Conservation (phyloP, 2,113 vertebrate genomes). For the Platichthys flesus region DNA sequence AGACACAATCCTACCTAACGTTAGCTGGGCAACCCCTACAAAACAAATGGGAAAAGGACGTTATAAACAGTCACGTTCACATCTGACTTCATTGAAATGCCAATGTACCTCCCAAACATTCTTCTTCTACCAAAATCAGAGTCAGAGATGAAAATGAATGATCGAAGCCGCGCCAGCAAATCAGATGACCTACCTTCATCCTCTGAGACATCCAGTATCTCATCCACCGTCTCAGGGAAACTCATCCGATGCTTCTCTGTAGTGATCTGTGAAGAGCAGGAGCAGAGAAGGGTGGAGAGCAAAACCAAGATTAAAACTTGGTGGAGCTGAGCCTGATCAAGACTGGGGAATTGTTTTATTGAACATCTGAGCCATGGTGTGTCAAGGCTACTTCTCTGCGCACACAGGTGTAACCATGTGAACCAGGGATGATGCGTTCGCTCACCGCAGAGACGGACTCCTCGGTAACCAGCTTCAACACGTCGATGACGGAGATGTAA, state of each 20-base stretch:
- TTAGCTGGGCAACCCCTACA: conserved; percentile 85
- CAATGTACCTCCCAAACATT: conserved; percentile 34
- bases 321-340: not conserved
- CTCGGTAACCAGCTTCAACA: conserved; percentile 94
- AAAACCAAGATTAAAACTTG: no score
- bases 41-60: conserved; percentile 74
- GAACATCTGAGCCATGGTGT: not conserved
- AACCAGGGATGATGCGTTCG: conserved; percentile 17
- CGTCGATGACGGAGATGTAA: conserved; percentile 98
- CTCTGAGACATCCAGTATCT: conserved; percentile 96
- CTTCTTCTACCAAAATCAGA: conserved; percentile 27
- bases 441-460: conserved; percentile 88
- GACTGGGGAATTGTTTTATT: not conserved
- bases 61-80: conserved; percentile 39
- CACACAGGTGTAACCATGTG: conserved; percentile 21
- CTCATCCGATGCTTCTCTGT: conserved; percentile 96
- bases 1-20: conserved; percentile 84
- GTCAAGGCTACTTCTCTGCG: conserved; percentile 15
- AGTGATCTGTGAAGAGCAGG: conserved; percentile 74
- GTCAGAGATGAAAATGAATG: conserved; percentile 42
- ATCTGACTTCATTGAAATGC: conserved; percentile 9
- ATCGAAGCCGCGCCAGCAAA: not conserved
- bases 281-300: not conserved
- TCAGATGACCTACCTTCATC: conserved; percentile 89
- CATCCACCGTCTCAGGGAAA: conserved; percentile 96